Conservation (phyloP, 2,113 vertebrate species). For the Lontra canadensis region DNA sequence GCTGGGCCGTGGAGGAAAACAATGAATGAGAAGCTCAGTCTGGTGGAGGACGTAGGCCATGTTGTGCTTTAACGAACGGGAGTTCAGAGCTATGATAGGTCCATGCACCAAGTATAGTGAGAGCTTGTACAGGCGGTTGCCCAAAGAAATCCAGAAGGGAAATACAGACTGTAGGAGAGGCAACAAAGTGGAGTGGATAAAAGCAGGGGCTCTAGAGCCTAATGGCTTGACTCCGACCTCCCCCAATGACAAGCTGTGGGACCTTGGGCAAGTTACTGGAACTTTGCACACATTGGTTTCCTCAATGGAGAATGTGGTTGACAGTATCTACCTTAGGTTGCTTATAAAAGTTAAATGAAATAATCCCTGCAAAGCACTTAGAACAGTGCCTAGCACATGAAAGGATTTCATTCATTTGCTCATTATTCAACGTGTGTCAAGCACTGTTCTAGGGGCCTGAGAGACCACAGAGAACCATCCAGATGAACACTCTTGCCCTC, state of each 20-base stretch:
- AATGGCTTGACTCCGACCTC: neutral
- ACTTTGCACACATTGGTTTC: neutral
- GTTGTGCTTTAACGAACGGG: neutral
- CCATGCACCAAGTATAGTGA: too few relatives aligned
- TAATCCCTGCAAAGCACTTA: neutral
- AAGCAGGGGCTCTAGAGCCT: neutral
- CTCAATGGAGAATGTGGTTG: neutral
- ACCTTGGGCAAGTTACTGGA: neutral
- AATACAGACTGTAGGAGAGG: neutral
- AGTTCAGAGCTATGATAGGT: neutral
- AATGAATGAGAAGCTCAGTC: neutral
- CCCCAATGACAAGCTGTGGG: neutral
- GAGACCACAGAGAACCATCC: neutral
- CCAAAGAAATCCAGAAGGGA: neutral
- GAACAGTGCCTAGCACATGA: neutral
- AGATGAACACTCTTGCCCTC: neutral
- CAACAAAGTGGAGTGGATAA: neutral
- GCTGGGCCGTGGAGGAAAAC: neutral
- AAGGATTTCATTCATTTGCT: neutral
- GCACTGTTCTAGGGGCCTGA: neutral
- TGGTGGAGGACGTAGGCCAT: neutral
- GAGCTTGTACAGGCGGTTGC: neutral
- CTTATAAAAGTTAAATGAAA: neutral
- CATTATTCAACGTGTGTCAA: neutral
- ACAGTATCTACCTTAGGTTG: neutral